phyloP scores from a whole-genome alignment of 2,113 vertebrate genomes.

The Macroglossus sobrinus region DNA sequence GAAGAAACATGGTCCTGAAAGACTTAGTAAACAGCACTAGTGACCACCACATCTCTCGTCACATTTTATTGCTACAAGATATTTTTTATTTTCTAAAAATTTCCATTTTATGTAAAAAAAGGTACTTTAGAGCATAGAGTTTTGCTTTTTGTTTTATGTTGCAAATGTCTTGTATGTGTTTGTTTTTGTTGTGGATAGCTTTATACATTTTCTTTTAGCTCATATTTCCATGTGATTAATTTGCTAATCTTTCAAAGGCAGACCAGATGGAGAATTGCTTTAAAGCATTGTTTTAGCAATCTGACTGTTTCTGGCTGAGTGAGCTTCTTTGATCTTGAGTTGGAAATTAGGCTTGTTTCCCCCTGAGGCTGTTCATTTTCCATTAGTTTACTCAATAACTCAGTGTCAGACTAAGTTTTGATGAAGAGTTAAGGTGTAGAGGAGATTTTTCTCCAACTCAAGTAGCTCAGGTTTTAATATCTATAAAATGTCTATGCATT shows the following conservation, averaged over 20 bases:
- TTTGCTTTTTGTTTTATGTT: background rate
- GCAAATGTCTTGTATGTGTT: background rate
- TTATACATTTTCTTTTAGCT: background rate
- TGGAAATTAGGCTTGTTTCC: background rate
- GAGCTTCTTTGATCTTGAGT: constrained; percentile 25
- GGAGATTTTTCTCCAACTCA: background rate
- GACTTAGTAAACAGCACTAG: background rate
- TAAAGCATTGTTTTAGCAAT: constrained; percentile 28
- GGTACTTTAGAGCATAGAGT: background rate
- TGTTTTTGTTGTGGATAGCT: constrained; percentile 31
- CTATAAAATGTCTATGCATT: background rate
- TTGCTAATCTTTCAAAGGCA: constrained; percentile 55
- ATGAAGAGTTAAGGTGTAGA: background rate
- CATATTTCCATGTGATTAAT: constrained; percentile 29
- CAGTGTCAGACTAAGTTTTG: background rate
- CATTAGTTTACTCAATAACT: constrained; percentile 35
- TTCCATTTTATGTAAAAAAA: background rate
- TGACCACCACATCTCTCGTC: background rate
- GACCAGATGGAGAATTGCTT: constrained; percentile 48
- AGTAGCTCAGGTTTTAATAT: background rate
- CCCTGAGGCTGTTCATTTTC: background rate
- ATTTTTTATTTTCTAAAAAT: background rate
- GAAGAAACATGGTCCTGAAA: background rate
- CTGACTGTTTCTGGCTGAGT: constrained; percentile 28
- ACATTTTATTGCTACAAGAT: background rate